Evolutionary conservation across 2,888 invertebrate genomes (phyloP).

Genomic region (Beris morrisii): DNA sequence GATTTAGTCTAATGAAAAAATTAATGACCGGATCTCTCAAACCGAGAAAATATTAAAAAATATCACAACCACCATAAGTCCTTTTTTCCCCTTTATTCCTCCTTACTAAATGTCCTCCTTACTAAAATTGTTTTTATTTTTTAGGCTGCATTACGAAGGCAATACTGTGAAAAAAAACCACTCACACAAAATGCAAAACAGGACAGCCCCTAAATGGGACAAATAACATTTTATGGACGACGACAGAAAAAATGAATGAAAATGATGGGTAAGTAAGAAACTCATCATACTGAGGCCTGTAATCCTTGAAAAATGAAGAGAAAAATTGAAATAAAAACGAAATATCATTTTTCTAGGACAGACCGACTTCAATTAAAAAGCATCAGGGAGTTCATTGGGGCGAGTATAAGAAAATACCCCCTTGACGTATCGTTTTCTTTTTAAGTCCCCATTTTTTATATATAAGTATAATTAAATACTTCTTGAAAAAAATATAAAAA

Average conservation of each 20-base stretch:
- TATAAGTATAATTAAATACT: no score
- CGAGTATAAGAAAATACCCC: no score
- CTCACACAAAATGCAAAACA: constrained; percentile 21
- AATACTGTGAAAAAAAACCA: constrained; percentile 4
- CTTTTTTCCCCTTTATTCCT: not conserved
- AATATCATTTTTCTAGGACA: constrained; percentile 18
- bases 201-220: constrained; percentile 26
- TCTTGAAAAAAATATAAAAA: constrained; percentile 5
- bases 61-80: not conserved
- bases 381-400: constrained; percentile 21
- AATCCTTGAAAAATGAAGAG: constrained; percentile 20
- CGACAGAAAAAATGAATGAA: constrained; percentile 16
- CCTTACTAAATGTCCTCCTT: not conserved
- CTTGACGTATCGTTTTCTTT: no score
- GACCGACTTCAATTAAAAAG: constrained; percentile 28
- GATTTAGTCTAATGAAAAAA: constrained; percentile 1
- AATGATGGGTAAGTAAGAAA: constrained; percentile 21
- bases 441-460: no score
- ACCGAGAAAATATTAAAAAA: constrained; percentile 10
- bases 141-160: constrained; percentile 11
- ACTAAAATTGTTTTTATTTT: constrained; percentile 4
- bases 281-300: constrained; percentile 27
- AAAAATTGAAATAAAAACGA: constrained; percentile 14
- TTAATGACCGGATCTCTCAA: constrained; percentile 11
- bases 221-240: constrained; percentile 32